Evolutionary conservation across 2,113 vertebrate genomes (phyloP), one percentile per base, ranked within the genome.

Genomic region (Grantiella picta): DNA sequence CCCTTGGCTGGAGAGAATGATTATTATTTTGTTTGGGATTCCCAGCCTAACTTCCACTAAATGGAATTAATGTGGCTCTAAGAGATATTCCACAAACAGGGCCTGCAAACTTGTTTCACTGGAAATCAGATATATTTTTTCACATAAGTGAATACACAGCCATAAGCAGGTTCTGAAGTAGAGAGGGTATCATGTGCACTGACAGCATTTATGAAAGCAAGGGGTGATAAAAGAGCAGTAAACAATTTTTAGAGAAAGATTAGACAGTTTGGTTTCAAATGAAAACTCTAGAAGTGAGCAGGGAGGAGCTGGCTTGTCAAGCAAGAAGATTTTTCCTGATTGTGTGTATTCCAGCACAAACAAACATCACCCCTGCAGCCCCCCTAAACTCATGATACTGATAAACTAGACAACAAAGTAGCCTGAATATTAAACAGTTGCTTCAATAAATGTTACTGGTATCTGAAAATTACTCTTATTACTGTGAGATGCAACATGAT

Each of bases 51-150:
- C 77, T 80, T 83, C 66, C 53, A 80, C 52, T 72, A 80, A 89
- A 87, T 59, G 49, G 87, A 92, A 94, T 92, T 77, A 82, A 75
- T 17, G 12, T 57, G 54, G 53, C 92, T 80, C 23, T 64, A 69
- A 27, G 69, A 92, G 77, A 44, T 66, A 71, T 29, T 83, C 65
- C 71, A 72, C 65, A 85, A 94, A 84, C 63, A 89, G 54, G 66
- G 42, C 68, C 87, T 77, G 89, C 23, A 33, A 90, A 66, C 85
- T 82, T 80, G 68, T 89, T 93, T 54, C 64, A 47, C 27, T 70
- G 91, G 75, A 90, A 97, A 96, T 92, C 79, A 89, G 85, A 96
- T 82, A 64, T 66, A 54, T 84, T 95, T 95, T 75, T 89, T 49
- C 70, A 93, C 70, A 36, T 92, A 77, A 54, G 59, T 80, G 90